Evolutionary conservation across 1,140 invertebrate genomes (phyloP).

Genomic region (Caenorhabditis brenneri): DNA sequence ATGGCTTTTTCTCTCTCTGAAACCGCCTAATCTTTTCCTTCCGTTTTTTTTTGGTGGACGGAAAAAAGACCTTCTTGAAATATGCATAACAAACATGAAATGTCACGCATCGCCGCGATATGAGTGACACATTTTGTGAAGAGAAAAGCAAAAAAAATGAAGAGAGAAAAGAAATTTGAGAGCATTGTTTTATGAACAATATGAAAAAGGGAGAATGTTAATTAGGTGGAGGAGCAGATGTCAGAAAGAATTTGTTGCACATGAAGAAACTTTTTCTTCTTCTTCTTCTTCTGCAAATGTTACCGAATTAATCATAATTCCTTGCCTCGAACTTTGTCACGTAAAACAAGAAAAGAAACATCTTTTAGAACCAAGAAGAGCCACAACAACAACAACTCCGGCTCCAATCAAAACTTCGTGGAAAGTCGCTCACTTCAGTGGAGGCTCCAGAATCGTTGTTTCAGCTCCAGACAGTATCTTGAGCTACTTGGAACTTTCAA

Average conservation of each 20-base stretch:
- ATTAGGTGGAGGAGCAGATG: background rate
- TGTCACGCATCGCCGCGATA: conserved; percentile 18
- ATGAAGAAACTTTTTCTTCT: too few species aligned
- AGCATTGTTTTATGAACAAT: background rate
- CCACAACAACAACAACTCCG: background rate
- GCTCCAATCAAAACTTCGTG: background rate
- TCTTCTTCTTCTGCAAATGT: too few species aligned
- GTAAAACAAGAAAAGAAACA: too few species aligned
- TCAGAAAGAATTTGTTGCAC: background rate
- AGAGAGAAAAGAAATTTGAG: background rate
- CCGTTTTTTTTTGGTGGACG: background rate
- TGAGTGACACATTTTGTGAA: conserved; percentile 20
- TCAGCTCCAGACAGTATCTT: background rate
- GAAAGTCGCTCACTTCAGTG: background rate
- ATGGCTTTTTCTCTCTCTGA: background rate
- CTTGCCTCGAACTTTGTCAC: too few species aligned
- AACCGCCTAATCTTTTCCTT: conserved; percentile 17
- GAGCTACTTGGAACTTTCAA: conserved; percentile 28
- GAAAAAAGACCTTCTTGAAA: conserved; percentile 23
- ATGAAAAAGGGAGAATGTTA: background rate
- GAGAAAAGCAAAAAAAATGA: background rate
- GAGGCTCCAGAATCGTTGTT: background rate
- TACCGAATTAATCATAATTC: too few species aligned
- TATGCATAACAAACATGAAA: conserved; percentile 33
- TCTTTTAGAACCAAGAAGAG: background rate